These are phyloP conservation scores for Chrysolina haemoptera DNA, from an alignment of 2,888 invertebrate species.

Conservation along the genomic window DNA sequence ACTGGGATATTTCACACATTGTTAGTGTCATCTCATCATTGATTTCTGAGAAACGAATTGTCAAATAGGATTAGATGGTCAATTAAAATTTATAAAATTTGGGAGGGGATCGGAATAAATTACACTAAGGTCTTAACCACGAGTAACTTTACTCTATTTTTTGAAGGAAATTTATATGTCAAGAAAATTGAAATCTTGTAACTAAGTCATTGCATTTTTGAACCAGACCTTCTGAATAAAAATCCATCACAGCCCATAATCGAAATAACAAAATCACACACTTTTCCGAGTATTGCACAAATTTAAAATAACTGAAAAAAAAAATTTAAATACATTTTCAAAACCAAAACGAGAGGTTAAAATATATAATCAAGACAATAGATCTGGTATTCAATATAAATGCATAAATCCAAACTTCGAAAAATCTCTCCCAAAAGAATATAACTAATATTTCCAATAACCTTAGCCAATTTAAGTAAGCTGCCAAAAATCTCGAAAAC, in stretches of 20 bases:
- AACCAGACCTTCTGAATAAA: conserved; percentile 14
- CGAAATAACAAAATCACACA: neutral
- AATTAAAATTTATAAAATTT: neutral
- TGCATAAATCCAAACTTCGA: neutral
- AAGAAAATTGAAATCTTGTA: conserved; percentile 8
- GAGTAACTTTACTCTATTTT: neutral
- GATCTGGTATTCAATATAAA: conserved; percentile 22
- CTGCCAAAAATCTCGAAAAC: conserved; percentile 24
- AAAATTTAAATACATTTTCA: neutral
- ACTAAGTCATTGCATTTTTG: conserved; percentile 2
- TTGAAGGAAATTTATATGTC: neutral
- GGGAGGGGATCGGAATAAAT: conserved; percentile 7
- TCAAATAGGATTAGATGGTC: conserved; percentile 2
- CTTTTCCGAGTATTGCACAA: conserved; percentile 21
- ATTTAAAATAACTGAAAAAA: neutral
- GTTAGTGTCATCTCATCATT: neutral
- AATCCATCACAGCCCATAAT: conserved; percentile 22
- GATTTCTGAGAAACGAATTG: conserved; percentile 7
- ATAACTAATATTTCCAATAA: conserved; percentile 2
- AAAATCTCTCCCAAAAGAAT: conserved; percentile 8
- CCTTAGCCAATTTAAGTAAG: conserved; percentile 27
- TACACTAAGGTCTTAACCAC: neutral
- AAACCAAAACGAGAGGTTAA: neutral
- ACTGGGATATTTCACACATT: neutral
- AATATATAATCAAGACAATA: neutral